Evolutionary conservation across 2,113 vertebrate genomes (phyloP).

Genomic region (Gymnogyps californianus): DNA sequence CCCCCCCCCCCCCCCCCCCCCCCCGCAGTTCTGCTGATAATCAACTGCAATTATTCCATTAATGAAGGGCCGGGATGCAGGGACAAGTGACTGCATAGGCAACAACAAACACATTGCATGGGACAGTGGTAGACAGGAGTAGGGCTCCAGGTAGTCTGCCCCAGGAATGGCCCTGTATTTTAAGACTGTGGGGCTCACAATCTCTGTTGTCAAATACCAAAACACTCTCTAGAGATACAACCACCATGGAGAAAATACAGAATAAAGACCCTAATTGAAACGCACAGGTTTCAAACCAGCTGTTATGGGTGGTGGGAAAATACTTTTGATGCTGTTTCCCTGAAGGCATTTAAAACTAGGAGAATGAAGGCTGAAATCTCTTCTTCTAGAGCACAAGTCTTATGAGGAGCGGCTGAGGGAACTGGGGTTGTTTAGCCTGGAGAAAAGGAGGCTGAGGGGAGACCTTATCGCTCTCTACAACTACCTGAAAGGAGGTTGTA

Average conservation of each 20-base stretch:
- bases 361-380: not conserved
- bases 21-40: not conserved
- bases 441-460: not conserved
- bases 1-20: no score
- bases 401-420: not conserved
- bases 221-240: not conserved
- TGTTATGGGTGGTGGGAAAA: not conserved
- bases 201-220: not conserved
- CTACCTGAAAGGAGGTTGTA: not conserved
- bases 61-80: not conserved
- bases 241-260: not conserved
- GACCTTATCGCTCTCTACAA: fast-evolving
- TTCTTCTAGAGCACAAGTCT: not conserved
- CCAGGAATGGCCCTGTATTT: not conserved
- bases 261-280: not conserved
- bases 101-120: not conserved
- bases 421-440: not conserved
- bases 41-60: not conserved
- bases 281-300: not conserved
- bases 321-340: not conserved
- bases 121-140: not conserved
- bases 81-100: not conserved
- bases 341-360: not conserved
- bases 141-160: not conserved
- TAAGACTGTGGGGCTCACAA: not conserved